Percentiles rank a stretch among this genome's conserved stretches.
phyloP scores from a whole-genome alignment of 1,140 invertebrate genomes.

The Caenorhabditis inopinata region DNA sequence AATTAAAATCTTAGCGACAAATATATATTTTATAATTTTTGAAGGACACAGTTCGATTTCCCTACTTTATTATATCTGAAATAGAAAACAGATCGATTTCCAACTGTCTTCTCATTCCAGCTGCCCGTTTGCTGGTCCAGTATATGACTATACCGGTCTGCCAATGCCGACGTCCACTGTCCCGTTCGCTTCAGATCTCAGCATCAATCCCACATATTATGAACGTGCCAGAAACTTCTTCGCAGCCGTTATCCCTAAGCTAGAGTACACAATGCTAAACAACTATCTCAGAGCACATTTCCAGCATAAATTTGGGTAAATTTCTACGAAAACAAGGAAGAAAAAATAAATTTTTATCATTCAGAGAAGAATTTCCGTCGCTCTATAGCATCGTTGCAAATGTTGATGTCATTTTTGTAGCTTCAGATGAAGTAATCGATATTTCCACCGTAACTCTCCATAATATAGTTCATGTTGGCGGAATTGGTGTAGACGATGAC shows the following conservation, averaged over 20 bases:
- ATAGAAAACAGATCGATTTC: too few species aligned
- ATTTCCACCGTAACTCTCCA: constrained; percentile 38
- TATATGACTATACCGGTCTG: background rate
- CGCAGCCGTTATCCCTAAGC: background rate
- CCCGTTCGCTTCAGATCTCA: background rate
- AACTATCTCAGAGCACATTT: background rate
- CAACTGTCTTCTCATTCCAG: too few species aligned
- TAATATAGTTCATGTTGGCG: constrained; percentile 45
- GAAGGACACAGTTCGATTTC: too few species aligned
- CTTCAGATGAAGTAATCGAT: constrained; percentile 47
- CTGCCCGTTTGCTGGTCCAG: constrained; percentile 39
- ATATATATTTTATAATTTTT: too few species aligned
- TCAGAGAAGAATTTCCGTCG: constrained; percentile 41
- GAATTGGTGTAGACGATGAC: constrained; percentile 38
- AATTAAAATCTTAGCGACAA: too few species aligned
- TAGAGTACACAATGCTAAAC: background rate
- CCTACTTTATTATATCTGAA: too few species aligned
- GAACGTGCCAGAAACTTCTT: constrained; percentile 7
- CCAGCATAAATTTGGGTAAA: constrained; percentile 40
- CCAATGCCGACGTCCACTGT: constrained; percentile 30
- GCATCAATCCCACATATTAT: background rate
- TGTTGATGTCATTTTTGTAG: constrained; percentile 40
- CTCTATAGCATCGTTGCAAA: constrained; percentile 6
- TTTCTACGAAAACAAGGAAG: background rate
- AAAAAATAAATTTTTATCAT: background rate